Evolutionary conservation across 2,888 invertebrate genomes (phyloP).

Genomic region (Calephelis perditalis): DNA sequence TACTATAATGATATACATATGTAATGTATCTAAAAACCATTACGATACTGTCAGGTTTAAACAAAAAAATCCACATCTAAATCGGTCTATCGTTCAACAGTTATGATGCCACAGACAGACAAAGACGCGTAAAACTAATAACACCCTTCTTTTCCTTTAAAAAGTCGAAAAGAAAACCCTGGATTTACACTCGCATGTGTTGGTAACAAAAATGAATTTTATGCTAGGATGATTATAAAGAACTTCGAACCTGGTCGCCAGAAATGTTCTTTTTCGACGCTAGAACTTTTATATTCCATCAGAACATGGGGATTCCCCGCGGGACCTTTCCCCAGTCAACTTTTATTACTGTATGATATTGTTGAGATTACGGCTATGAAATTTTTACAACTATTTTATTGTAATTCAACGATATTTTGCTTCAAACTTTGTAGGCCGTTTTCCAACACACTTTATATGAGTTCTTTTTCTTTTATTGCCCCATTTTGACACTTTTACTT

Average conservation of each 20-base stretch:
- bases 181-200: too few relatives aligned
- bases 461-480: constrained; percentile 6
- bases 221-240: too few relatives aligned
- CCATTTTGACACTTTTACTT: background rate
- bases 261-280: background rate
- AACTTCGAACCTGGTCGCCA: background rate
- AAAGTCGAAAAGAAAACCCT: too few relatives aligned
- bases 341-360: constrained; percentile 18
- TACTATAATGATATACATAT: too few relatives aligned
- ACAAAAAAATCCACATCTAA: too few relatives aligned
- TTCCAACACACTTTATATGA: constrained; percentile 6
- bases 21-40: too few relatives aligned
- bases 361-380: constrained; percentile 15
- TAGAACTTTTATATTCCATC: constrained; percentile 13
- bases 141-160: too few relatives aligned
- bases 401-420: constrained; percentile 13
- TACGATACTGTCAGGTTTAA: too few relatives aligned
- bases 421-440: constrained; percentile 8
- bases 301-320: background rate
- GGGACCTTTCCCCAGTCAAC: constrained; percentile 15
- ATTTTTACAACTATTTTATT: constrained; percentile 19
- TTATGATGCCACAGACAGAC: too few relatives aligned
- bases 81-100: too few relatives aligned
- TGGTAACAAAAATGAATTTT: too few relatives aligned
- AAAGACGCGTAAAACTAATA: too few relatives aligned